A percentile compares a stretch with the other conserved stretches of the same genome.
Conservation (phyloP, 2,888 invertebrate genomes). For the Achlya flavicornis region DNA sequence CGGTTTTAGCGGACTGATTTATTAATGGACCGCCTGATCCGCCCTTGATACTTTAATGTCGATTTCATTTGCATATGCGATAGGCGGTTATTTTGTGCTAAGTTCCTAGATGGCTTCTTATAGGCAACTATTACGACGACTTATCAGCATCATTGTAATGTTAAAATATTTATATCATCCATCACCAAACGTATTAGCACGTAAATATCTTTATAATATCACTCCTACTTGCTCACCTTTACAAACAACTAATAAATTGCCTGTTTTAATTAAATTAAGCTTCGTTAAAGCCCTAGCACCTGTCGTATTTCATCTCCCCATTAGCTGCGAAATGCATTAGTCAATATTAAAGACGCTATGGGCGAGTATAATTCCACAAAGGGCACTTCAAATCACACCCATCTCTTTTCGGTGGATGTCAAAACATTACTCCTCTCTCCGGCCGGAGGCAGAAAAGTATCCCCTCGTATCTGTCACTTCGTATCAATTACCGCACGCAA, state of each 20-base stretch:
- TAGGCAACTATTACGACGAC: too few species aligned
- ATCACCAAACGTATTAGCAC: too few species aligned
- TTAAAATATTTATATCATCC: too few species aligned
- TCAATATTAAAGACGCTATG: slow-evolving; percentile 81
- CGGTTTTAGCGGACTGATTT: slow-evolving; percentile 84
- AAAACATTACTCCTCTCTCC: slow-evolving; percentile 76
- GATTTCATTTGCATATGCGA: slow-evolving; percentile 75
- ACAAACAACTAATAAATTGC: slow-evolving; percentile 3
- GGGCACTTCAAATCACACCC: slow-evolving; percentile 84
- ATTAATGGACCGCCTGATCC: slow-evolving; percentile 83
- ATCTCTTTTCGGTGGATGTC: slow-evolving; percentile 80
- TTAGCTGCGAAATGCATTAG: slow-evolving; percentile 82
- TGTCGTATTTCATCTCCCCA: slow-evolving; percentile 76
- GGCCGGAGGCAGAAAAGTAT: slow-evolving; percentile 72
- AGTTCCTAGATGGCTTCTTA: background rate
- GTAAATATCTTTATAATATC: background rate
- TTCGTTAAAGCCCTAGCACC: slow-evolving; percentile 69
- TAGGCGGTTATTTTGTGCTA: slow-evolving; percentile 24
- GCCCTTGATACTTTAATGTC: slow-evolving; percentile 82
- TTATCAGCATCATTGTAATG: too few species aligned
- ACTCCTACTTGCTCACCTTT: background rate
- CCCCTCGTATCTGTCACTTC: slow-evolving; percentile 81
- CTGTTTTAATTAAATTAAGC: slow-evolving; percentile 39
- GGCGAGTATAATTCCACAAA: slow-evolving; percentile 83
- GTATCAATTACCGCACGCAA: slow-evolving; percentile 84